Evolutionary conservation across 2,888 invertebrate species (phyloP), one percentile per base, ranked within the genome.

Genomic region (Tiliacea citrago): DNA sequence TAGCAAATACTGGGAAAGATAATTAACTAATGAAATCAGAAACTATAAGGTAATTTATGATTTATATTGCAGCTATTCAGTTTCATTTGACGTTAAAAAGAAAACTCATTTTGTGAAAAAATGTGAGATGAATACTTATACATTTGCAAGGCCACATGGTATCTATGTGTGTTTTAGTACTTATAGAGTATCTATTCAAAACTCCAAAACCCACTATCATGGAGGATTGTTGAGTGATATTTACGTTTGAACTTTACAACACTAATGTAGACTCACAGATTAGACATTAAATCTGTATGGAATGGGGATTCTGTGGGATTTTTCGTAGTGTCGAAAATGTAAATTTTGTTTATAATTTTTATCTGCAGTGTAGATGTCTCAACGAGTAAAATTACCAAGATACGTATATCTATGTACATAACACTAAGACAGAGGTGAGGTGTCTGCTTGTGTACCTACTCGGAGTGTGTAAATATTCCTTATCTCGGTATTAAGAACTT

Each of bases 401-500:
- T 94, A 94, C 92, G 92, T 93, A 94, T 92, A 94, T 94, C 94
- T 95, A 92, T 94, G 94, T 93, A 95, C 94, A 94, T 91, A 93
- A 90, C 91, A 95, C 94, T 93, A 93, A 95, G 95, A 94, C 95
- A 94, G 92, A 94, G 94, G 90, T 92, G 94, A 94, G 93, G 92
- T 92, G 94, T 93, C 93, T 94, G 90, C 89, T 86, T 95, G 95
- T 95, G 91, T 94, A 91, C 90, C 79, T 67, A 88, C 93, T 91
- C 91, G 87, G 93, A 93, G 93, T 93, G 93, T 94, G 96, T 95
- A 96, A 96, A 96, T 94, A 96, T 92, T 83, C 92, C 94, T 96
- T 96, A 96, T 96, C 96, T 94, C 81, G 91, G 93, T 94, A 96
- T 96, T 96, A 95, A 93, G 94, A 94, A 95, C 96, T 96, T 95